Evolutionary conservation across 1,140 invertebrate genomes (phyloP), one percentile per base, ranked within the genome.

Genomic region (Macrobrachium nipponense): DNA sequence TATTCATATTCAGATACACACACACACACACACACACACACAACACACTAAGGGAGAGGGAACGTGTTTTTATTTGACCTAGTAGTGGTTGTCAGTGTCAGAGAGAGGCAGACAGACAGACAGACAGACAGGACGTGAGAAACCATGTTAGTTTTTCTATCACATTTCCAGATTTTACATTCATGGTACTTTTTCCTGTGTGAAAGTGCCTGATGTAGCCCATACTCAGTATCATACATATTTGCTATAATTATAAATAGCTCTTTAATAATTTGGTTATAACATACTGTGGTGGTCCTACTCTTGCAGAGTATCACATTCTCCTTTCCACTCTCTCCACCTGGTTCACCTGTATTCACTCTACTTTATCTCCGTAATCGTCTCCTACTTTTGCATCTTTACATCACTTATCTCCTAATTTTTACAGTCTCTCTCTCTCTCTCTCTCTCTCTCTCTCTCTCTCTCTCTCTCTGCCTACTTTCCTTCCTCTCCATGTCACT

Each of bases 21-120:
- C 66, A 68, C 66, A 68, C 66, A 68, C 66, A 68, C 66, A 68
- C 66, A 68, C 66, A 68, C 66, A 72, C 68, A 72, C 68, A 72
- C 20, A 68, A 72, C 68, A 72, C 20, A 68, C 5, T 27, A 18
- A 27, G 15, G 18, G 59, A 76, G n/a, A 76, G n/a, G 72, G 72
- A 5, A 0, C 72, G 17, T 44, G 12, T 76, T 58, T 58, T 58
- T 58, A 58, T 73, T 76, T 76, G 43, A 58, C 44, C 44, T 20
- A 44, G 44, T 15, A 20, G 2, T 51, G 12, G 12, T 51, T 51
- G 12, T 51, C 12, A 51, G 51, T 51, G 27, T 2, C 2, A 36
- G 27, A 36, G 27, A 36, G 27, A 36, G 27, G 4, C 2, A 36
- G 27, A 36, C 2, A 36, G 27, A 36, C 2, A 36, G 27, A 36